These are phyloP conservation scores for Ephydatia muelleri DNA, from an alignment of 37 sponge, comb jelly and placozoan species.

Conservation along the genomic window DNA sequence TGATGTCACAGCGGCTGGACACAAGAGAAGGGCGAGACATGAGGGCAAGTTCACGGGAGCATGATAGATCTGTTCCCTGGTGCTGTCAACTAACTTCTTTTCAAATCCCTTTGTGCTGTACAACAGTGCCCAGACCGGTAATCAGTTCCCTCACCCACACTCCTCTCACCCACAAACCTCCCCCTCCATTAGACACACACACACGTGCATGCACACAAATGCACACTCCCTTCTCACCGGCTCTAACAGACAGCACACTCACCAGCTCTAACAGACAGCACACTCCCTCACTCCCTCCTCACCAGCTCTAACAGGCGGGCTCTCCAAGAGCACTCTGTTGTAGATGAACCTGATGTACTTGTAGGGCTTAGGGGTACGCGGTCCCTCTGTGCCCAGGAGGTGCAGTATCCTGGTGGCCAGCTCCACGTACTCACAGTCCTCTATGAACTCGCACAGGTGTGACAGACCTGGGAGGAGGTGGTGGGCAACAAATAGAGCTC, in stretches of 20 bases:
- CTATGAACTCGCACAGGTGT: conserved; percentile 97
- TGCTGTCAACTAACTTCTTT: too few species aligned
- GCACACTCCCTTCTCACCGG: not conserved
- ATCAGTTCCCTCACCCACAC: too few species aligned
- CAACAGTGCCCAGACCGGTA: too few species aligned
- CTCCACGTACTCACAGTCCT: conserved; percentile 95
- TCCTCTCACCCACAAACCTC: not conserved
- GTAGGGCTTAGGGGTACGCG: conserved; percentile 70
- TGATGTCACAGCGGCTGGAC: conserved; percentile 85
- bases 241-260: not conserved
- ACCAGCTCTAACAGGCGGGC: conserved; percentile 84
- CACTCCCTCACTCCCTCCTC: conserved; percentile 14
- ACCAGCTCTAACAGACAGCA: not conserved
- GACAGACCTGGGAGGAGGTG: conserved; percentile 61
- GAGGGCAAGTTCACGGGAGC: not conserved
- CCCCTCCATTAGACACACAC: not conserved
- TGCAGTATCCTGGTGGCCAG: conserved; percentile 85
- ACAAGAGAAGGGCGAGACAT: not conserved
- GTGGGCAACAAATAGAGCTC: not conserved
- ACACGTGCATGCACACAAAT: not conserved
- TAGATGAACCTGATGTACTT: conserved; percentile 94
- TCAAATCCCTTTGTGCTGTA: too few species aligned
- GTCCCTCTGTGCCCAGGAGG: conserved; percentile 91
- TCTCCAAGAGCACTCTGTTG: conserved; percentile 93
- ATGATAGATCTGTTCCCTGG: conserved; percentile 14